phyloP scores from a whole-genome alignment of 2,888 invertebrate species.

The Mallateleia sp. region DNA sequence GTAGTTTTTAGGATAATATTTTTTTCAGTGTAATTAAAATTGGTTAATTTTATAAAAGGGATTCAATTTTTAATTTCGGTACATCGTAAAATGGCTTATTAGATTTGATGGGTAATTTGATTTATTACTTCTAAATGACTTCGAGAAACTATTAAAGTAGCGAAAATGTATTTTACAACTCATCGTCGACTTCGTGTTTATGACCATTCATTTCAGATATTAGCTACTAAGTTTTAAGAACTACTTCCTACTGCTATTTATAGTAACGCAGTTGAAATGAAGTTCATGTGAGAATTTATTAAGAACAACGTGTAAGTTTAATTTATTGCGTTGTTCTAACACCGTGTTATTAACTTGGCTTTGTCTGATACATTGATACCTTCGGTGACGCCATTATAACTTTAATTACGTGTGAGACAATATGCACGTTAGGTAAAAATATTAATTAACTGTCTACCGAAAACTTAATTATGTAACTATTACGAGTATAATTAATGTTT shows the following conservation, averaged over 20 bases:
- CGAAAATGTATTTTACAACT: conserved; percentile 46
- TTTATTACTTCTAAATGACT: conserved; percentile 30
- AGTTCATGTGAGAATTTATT: conserved; percentile 46
- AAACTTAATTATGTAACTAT: no score
- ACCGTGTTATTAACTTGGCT: conserved; percentile 28
- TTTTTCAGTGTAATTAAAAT: no score
- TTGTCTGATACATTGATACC: conserved; percentile 27
- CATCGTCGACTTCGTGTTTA: conserved; percentile 39
- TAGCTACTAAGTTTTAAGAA: conserved; percentile 52
- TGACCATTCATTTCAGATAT: conserved; percentile 52
- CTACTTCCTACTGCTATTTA: conserved; percentile 60
- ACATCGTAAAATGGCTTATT: no score
- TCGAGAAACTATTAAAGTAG: conserved; percentile 49
- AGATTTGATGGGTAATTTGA: conserved; percentile 4
- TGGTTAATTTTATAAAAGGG: no score
- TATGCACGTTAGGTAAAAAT: neutral
- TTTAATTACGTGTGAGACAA: neutral
- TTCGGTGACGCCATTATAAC: conserved; percentile 31
- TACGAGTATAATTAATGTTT: no score
- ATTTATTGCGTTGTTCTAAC: conserved; percentile 34
- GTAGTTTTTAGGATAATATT: no score
- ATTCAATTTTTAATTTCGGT: no score
- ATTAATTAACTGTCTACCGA: no score
- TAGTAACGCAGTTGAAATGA: conserved; percentile 45
- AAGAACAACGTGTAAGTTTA: conserved; percentile 55